Evolutionary conservation across 2,888 invertebrate species (phyloP).

Genomic region (Plebejus anna): DNA sequence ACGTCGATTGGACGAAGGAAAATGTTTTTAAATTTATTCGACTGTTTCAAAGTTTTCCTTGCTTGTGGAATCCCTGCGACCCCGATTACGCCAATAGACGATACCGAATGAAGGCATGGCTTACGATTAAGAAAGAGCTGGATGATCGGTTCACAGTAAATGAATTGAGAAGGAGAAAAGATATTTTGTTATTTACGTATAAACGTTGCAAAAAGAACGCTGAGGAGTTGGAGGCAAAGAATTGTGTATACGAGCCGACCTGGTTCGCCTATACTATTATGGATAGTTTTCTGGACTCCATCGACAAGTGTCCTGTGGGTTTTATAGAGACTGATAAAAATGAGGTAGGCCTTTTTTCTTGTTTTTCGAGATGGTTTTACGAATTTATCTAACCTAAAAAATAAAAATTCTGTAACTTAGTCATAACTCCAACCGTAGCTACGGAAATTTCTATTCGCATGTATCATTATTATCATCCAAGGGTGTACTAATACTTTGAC

Average conservation of each 20-base stretch:
- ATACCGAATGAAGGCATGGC: not conserved
- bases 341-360: not conserved
- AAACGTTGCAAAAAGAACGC: conserved; percentile 3
- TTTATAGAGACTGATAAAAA: not conserved
- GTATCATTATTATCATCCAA: not conserved
- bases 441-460: too few species aligned
- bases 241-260: conserved; percentile 19
- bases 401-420: too few species aligned
- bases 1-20: not conserved
- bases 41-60: conserved; percentile 10
- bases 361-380: not conserved
- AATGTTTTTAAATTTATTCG: not conserved
- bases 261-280: not conserved
- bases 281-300: conserved; percentile 13
- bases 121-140: not conserved
- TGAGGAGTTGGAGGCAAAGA: not conserved
- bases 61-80: not conserved
- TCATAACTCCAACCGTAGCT: too few species aligned
- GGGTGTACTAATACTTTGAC: not conserved
- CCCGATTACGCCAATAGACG: not conserved
- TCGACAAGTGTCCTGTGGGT: not conserved
- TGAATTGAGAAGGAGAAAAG: not conserved
- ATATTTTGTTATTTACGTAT: not conserved
- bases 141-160: not conserved
- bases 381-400: too few species aligned